Percentiles rank a stretch among this genome's conserved stretches.
Evolutionary conservation across 2,113 vertebrate genomes (phyloP).

Genomic region (Danionella cerebrum): DNA sequence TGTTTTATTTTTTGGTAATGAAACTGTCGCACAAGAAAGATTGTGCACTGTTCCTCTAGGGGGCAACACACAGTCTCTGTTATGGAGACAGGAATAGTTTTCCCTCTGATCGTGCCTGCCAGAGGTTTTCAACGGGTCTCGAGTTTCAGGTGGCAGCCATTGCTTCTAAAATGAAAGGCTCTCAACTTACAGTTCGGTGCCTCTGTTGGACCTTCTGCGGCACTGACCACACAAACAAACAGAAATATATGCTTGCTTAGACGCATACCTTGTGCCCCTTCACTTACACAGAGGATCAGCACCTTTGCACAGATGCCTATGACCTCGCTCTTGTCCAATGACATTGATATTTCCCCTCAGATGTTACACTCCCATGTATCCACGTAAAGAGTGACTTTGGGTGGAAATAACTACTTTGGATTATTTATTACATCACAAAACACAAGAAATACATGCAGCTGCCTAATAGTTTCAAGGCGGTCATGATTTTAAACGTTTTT

Average conservation of each 20-base stretch:
- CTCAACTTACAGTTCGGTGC: slow-evolving; percentile 27
- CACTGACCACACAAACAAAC: slow-evolving; percentile 25
- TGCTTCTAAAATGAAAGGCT: slow-evolving; percentile 30
- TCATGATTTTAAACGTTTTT: too few species aligned
- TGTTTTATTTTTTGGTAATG: too few species aligned
- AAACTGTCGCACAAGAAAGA: too few species aligned
- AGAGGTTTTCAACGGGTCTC: slow-evolving; percentile 8
- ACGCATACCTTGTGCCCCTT: slow-evolving; percentile 26
- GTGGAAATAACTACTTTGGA: too few species aligned
- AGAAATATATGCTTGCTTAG: slow-evolving; percentile 23
- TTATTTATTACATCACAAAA: too few species aligned
- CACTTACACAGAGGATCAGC: slow-evolving; percentile 11
- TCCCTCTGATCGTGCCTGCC: slow-evolving; percentile 20
- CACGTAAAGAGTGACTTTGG: too few species aligned
- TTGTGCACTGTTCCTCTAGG: background rate
- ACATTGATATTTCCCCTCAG: background rate
- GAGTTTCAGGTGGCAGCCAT: slow-evolving; percentile 24
- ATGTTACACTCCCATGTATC: background rate
- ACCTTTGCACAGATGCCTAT: slow-evolving; percentile 32
- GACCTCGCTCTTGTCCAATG: slow-evolving; percentile 24
- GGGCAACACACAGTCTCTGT: slow-evolving; percentile 13
- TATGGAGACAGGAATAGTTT: slow-evolving; percentile 29
- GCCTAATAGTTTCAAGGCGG: too few species aligned
- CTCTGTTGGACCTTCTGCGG: slow-evolving; percentile 29
- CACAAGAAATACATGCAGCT: too few species aligned